Percentiles rank a stretch among this genome's conserved stretches.
phyloP scores from a whole-genome alignment of 2,888 invertebrate genomes.

The Masnerella sp. region DNA sequence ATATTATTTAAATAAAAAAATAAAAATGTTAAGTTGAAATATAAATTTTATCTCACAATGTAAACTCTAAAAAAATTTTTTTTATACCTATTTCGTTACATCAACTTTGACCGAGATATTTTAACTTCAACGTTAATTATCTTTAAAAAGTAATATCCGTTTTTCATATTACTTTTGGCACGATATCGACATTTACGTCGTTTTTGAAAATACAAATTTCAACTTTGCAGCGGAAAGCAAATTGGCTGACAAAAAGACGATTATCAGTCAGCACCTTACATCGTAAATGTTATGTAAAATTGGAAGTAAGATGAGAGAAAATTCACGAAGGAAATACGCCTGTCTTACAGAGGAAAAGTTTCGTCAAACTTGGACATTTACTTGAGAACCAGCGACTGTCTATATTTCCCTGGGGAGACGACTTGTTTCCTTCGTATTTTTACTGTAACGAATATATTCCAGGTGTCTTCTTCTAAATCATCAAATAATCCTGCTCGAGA shows the following conservation, averaged over 20 bases:
- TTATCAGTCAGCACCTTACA: constrained; percentile 4
- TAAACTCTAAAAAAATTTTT: too few species aligned
- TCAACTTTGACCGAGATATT: too few species aligned
- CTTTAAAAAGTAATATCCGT: too few species aligned
- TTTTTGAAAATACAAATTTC: too few species aligned
- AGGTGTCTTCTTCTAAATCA: constrained; percentile 42
- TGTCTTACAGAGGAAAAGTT: constrained; percentile 40
- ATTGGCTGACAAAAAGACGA: constrained; percentile 22
- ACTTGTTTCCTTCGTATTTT: constrained; percentile 48
- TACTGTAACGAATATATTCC: constrained; percentile 44
- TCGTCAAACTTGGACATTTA: constrained; percentile 49
- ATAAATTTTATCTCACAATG: too few species aligned
- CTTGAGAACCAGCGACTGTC: constrained; percentile 37
- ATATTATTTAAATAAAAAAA: too few species aligned
- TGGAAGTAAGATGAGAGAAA: constrained; percentile 16
- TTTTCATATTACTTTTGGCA: too few species aligned
- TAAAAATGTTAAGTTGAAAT: too few species aligned
- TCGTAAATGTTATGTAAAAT: constrained; percentile 34
- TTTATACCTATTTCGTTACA: too few species aligned
- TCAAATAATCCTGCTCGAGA: constrained; percentile 31
- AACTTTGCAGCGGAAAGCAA: too few species aligned
- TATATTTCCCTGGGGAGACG: constrained; percentile 48
- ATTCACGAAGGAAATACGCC: constrained; percentile 7
- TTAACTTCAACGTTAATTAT: too few species aligned
- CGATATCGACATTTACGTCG: too few species aligned